Evolutionary conservation across 2,888 invertebrate species (phyloP), one percentile per base, ranked within the genome.

Genomic region (Platerodrilus igneus): DNA sequence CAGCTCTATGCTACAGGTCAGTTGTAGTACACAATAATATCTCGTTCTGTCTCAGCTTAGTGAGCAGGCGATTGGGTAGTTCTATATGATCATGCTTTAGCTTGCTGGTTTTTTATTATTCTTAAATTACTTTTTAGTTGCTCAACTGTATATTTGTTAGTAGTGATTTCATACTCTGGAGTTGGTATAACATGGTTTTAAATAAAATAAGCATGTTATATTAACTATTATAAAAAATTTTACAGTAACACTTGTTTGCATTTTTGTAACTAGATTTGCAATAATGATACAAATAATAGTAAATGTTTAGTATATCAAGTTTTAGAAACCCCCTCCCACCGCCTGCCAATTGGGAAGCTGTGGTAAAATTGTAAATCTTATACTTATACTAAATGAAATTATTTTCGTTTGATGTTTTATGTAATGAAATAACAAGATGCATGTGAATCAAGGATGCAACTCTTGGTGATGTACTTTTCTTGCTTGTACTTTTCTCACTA

Each of bases 1-100:
- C 93, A 87, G 93, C 93, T 80, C 87, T 93, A 81, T 93, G 93
- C 88, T 93, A 93, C 89, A 90, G 92, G 90, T 91, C 90, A 89
- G 90, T 90, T 83, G 90, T 90, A 86, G 90, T 91, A 84, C 89
- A 91, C 88, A 89, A 88, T 88, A 90, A 89, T 87, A 87, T 89
- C 88, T 89, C 87, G 86, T 87, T 89, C 83, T 90, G 90, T 85
- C 87, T 90, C 86, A 90, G 90, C 90, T 91, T 89, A 90, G 90
- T 90, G 85, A 83, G 86, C 86, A 86, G 86, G 83, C 78, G 79
- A 79, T 77, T 78, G 78, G 78, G 78, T 79, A 79, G 79, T 77
- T 60, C 64, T 62, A 64, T 64, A 62, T 63, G 62, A 41, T 57
- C 64, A 62, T 63, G 66, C 65, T 64, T 66, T 62, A 59, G 64